Conservation (phyloP, 2,113 vertebrate species). For the Odobenus rosmarus region DNA sequence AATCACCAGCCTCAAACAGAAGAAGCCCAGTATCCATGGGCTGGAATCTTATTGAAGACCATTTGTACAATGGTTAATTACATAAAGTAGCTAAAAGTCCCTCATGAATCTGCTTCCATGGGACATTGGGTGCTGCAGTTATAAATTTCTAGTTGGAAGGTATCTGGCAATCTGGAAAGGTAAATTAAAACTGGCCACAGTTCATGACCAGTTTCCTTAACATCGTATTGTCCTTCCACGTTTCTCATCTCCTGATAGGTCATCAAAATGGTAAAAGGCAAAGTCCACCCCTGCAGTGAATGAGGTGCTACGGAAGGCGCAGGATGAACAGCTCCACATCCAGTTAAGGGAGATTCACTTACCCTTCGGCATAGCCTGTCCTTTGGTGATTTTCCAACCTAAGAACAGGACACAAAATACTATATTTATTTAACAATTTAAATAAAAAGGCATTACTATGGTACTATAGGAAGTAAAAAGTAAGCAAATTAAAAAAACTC, state of each 20-base stretch:
- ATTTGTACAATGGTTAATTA: neutral
- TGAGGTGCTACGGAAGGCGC: neutral
- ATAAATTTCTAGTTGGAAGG: neutral
- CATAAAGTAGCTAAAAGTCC: neutral
- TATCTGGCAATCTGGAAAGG: neutral
- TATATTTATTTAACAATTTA: neutral
- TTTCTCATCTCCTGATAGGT: neutral
- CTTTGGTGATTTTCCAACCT: constrained; percentile 99
- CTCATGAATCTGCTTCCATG: neutral
- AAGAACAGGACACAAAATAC: constrained; percentile 23
- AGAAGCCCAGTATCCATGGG: rapidly evolving
- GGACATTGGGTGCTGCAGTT: neutral
- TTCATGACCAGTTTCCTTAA: neutral
- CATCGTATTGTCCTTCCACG: neutral
- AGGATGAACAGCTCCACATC: neutral
- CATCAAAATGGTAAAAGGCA: neutral
- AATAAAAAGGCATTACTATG: neutral
- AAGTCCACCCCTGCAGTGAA: neutral
- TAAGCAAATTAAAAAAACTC: neutral
- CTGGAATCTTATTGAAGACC: neutral
- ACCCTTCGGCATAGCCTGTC: constrained; percentile 96
- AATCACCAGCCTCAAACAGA: neutral
- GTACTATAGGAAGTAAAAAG: neutral
- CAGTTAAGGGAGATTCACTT: constrained; percentile 75
- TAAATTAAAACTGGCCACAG: constrained; percentile 11